Base-by-base conservation (phyloP, 2,888 invertebrate genomes). In the Diplazon laetatorius region DNA sequence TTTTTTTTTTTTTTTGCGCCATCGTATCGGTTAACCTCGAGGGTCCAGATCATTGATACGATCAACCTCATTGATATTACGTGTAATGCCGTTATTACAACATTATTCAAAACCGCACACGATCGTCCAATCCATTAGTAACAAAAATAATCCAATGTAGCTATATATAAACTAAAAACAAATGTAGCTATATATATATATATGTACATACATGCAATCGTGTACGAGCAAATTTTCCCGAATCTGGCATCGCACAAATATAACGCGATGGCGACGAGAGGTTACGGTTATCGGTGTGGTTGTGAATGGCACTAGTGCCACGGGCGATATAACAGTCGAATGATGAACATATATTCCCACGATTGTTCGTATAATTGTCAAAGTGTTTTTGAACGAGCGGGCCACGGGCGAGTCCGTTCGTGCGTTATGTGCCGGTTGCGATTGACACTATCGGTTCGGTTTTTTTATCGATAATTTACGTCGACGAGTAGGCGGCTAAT, bases 401-500 rank as follows among this genome's bases (percentile, higher is more conserved):
- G 25, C 22, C 14, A 25, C 22, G 16, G 8, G 39, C 30, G 39
- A 20, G 16, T 12, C 5, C 35, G 55, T 42, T 30, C 25, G 25
- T 55, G n/a, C n/a, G n/a, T n/a, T n/a, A n/a, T 55, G 12, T 25
- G 22, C 22, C 18, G 42, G n/a, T n/a, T 16, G 37, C 22, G 60
- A 75, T 63, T 75, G 70, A 59, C 66, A 60, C 66, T 71, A 75
- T 71, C 71, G 16, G 52, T 42, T 69, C n/a, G n/a, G 76, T 76
- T 80, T 76, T 80, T 76, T 76, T 76, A 69, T 76, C 60, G 80
- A 76, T 76, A 80, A 80, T 76, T 76, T 69, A 80, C 70, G 76
- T 80, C 80, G 73, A 65, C 65, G 60, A 52, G n/a, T 35, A 39
- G 59, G 59, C 44, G 25, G 22, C 10, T 30, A 46, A 59, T 60